These are phyloP conservation scores for Mareca penelope DNA, from an alignment of 2,797 vertebrate genomes.

Conservation along the genomic window DNA sequence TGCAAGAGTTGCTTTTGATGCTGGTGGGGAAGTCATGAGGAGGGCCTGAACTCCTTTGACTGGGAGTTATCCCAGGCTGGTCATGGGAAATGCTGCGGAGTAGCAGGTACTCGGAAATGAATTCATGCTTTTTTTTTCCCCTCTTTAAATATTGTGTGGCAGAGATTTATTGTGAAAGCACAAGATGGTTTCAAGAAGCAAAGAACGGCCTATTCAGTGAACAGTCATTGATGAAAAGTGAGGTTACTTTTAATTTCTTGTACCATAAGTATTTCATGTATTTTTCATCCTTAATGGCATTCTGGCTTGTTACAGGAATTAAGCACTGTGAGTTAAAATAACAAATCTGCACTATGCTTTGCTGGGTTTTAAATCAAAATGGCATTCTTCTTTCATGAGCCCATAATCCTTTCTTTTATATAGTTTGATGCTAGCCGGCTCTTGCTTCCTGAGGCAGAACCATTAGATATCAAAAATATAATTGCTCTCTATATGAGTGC, in stretches of 20 bases:
- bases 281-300: slow-evolving; percentile 42
- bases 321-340: slow-evolving; percentile 61
- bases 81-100: neutral
- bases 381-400: slow-evolving; percentile 47
- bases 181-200: neutral
- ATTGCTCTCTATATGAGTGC: slow-evolving; percentile 55
- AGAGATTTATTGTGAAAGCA: neutral
- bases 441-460: slow-evolving; percentile 68
- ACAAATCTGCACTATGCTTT: slow-evolving; percentile 63
- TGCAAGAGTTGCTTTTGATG: neutral
- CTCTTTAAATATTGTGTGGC: neutral
- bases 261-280: neutral
- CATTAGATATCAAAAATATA: slow-evolving; percentile 68
- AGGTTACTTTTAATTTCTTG: slow-evolving; percentile 53
- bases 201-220: neutral
- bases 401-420: slow-evolving; percentile 66
- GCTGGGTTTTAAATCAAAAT: slow-evolving; percentile 66
- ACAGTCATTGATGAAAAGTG: neutral
- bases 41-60: neutral
- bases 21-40: neutral
- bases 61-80: neutral
- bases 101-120: neutral
- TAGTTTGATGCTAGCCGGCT: slow-evolving; percentile 60
- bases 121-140: neutral
- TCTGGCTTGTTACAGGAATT: slow-evolving; percentile 60